Evolutionary conservation across 2,797 vertebrate species (phyloP).

Genomic region (Adelosebastes latens): DNA sequence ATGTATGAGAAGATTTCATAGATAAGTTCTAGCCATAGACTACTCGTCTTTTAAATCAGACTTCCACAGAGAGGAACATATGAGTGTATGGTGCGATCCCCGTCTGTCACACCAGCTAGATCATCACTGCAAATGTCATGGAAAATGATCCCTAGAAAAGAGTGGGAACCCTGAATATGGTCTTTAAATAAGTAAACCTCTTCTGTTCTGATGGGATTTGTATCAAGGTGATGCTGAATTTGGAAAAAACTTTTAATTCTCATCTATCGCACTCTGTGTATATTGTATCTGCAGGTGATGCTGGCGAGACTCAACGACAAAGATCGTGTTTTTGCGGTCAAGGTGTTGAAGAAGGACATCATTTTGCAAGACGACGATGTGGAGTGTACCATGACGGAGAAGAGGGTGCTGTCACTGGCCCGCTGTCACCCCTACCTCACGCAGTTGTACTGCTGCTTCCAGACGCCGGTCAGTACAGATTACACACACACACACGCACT

Average conservation of each 20-base stretch:
- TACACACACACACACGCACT: no score
- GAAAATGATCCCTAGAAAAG: no score
- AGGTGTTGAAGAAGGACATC: constrained; percentile 97
- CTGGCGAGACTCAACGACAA: constrained; percentile 88
- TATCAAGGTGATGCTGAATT: neutral
- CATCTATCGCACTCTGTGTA: neutral
- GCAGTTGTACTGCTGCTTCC: constrained; percentile 96
- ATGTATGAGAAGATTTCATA: no score
- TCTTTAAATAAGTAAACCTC: neutral
- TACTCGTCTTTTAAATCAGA: no score
- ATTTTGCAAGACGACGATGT: constrained; percentile 98
- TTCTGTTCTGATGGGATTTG: neutral
- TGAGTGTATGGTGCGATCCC: no score
- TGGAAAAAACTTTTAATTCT: neutral
- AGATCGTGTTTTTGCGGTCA: constrained; percentile 92
- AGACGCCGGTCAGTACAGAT: constrained; percentile 87
- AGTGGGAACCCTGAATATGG: no score
- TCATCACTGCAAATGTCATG: no score
- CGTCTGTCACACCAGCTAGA: no score
- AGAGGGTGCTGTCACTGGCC: constrained; percentile 93
- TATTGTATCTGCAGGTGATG: constrained; percentile 89
- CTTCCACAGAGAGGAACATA: no score
- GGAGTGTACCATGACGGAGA: constrained; percentile 98
- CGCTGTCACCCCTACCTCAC: constrained; percentile 96
- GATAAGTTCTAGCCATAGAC: no score